phyloP scores from a whole-genome alignment of 92 coral and sea anemone genomes.

The Epizoanthus stellaris region DNA sequence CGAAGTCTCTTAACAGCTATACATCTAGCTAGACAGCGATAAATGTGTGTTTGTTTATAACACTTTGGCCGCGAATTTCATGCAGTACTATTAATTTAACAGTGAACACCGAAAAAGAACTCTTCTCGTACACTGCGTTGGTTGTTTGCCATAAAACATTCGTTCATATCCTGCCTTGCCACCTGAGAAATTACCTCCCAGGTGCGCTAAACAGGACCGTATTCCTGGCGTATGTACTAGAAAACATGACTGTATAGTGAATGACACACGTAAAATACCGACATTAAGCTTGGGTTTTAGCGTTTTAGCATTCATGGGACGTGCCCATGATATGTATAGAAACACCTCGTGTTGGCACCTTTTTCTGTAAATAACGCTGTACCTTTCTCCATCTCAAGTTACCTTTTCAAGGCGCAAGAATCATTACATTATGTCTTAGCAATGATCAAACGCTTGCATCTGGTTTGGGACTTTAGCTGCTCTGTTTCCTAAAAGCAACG shows the following conservation, averaged over 20 bases:
- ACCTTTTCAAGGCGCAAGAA: constrained; percentile 21
- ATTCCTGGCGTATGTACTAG: constrained; percentile 1
- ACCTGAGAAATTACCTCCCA: constrained; percentile 66
- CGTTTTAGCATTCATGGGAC: not conserved
- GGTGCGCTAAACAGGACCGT: not conserved
- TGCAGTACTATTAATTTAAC: not conserved
- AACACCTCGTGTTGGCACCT: constrained; percentile 43
- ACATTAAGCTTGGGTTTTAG: not conserved
- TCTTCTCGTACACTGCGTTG: too few species aligned
- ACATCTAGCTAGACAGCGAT: not conserved
- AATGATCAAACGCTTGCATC: constrained; percentile 18
- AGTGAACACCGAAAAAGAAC: not conserved
- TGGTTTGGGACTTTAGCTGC: not conserved
- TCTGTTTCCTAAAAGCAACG: constrained; percentile 6
- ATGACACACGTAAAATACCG: not conserved
- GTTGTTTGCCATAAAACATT: not conserved
- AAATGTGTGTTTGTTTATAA: not conserved
- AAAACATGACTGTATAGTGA: not conserved
- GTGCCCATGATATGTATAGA: not conserved
- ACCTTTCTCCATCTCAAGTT: not conserved
- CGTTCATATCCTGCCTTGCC: constrained; percentile 69
- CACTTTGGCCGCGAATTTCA: constrained; percentile 1
- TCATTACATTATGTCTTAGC: constrained; percentile 32
- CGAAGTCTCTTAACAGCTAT: constrained; percentile 11
- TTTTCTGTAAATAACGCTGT: constrained; percentile 26